Base-by-base conservation (phyloP, 2,797 vertebrate genomes). In the Platyrinchus mystaceus region DNA sequence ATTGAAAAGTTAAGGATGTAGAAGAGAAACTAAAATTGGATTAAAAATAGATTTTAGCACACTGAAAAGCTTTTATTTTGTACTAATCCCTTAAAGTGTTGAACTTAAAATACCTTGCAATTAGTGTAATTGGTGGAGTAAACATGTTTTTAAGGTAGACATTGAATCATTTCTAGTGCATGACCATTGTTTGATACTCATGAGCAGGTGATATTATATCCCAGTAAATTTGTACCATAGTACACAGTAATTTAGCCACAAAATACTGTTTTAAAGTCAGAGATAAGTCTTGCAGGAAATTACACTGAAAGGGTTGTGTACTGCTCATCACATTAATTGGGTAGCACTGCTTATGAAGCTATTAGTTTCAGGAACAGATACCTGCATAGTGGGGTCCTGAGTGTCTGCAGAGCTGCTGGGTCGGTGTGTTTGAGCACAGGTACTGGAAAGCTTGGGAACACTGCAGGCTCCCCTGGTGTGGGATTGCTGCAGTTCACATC, bases 131-230 rank as follows among this genome's bases (percentile, higher is more conserved):
- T 81, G 39, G 66, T 56, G 11, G 23, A 47, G 16, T 30, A 30
- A 34, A 6, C 12, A 3, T 18, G 14, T 60, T 78, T 68, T 11
- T 66, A 36, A 14, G 28, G 37, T 26, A 59, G 55, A 24, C 14
- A 17, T 2, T 27, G 47, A 75, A 7, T 53, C 0, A 26, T 58
- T 84, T 71, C 27, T 60, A 39, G 37, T 18, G 11, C 9, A 0
- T 36, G 4, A 8, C 11, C 15, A 2, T 5, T 36, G 7, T 60
- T 91, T 43, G 59, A n/a, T 15, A 8, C 26, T 63, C 23, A 3
- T 6, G 58, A 60, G 34, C 0, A 0, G 19, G 23, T 59, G 37
- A 10, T 82, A 1, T 4, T 17, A 1, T 4, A 39, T 13, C 21
- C 27, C 36, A 36, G 36, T 39, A 44, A 46, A 73, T 27, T 19